Base-by-base conservation (phyloP, 2,797 vertebrate genomes). In the Leucoraja ocellata region DNA sequence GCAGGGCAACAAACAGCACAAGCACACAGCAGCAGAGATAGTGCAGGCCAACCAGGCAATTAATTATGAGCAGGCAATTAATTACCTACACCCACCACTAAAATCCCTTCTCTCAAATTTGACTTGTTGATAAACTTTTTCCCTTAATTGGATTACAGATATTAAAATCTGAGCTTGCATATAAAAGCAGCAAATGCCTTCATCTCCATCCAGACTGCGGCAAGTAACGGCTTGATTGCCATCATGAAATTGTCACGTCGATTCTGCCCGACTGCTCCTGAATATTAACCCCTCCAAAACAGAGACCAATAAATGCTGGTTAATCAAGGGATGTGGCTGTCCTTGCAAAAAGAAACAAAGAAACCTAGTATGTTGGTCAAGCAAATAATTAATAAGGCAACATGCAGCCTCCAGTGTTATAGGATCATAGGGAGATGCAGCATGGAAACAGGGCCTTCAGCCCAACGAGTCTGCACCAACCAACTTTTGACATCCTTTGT, bases 21-120 rank as follows among this genome's bases (percentile, higher is more conserved):
- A 32, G 58, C 28, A 7, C 1, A 68, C 61, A 68, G 94, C 93
- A 94, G 36, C 0, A 80, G 94, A 93, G 94, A 93, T 73, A 93
- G 95, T 94, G 93, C 95, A 95, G 94, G 94, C 95, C 95, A 95
- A 90, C 83, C 95, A 94, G 94, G 95, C 95, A 95, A 95, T 95
- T 95, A 95, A 95, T 95, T 95, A 95, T 95, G 94, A 95, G 95
- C 95, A 95, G 94, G 95, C 93, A 95, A 95, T 95, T 95, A 95
- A 95, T 95, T 95, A 95, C 94, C 95, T 94, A 94, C 94, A 94
- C 94, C 95, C 95, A 94, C 95, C 95, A 95, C 95, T 94, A 95
- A 95, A 94, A 94, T 95, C 95, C 95, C 95, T 94, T 94, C 94
- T 94, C 95, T 95, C 94, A 94, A 95, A 94, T 79, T 93, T 95